Evolutionary conservation across 2,888 invertebrate species (phyloP).

Genomic region (Galerucella calmariensis): DNA sequence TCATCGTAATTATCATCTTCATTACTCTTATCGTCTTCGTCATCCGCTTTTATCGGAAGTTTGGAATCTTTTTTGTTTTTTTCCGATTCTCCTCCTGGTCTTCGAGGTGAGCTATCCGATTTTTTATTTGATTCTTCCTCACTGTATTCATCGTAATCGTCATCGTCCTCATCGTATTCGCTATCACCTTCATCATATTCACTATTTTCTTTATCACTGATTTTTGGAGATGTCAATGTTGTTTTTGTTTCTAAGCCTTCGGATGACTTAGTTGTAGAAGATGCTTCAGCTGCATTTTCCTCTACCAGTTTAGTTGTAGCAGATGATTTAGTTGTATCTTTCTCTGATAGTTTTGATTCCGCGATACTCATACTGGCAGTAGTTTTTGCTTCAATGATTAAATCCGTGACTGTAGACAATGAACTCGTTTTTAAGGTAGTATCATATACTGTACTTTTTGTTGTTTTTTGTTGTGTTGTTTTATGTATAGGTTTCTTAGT

Average conservation of each 20-base stretch:
- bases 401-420: too few species aligned
- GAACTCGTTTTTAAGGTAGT: too few species aligned
- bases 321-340: background rate
- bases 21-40: constrained; percentile 2
- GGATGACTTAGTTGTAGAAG: too few species aligned
- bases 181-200: background rate
- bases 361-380: background rate
- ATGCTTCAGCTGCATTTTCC: background rate
- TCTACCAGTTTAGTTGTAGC: background rate
- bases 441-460: too few species aligned
- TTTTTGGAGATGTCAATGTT: too few species aligned
- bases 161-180: background rate
- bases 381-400: background rate
- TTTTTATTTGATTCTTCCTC: background rate
- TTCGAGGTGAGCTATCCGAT: background rate
- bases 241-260: too few species aligned
- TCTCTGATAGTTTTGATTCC: background rate
- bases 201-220: background rate
- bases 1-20: background rate
- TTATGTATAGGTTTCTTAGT: too few species aligned
- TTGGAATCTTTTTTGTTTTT: background rate
- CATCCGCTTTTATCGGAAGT: background rate
- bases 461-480: too few species aligned
- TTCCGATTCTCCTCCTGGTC: background rate
- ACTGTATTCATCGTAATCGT: background rate